Percentiles rank a stretch among this genome's conserved stretches.
Conservation (phyloP, 2,797 vertebrate species). For the Orestias chungarensis region DNA sequence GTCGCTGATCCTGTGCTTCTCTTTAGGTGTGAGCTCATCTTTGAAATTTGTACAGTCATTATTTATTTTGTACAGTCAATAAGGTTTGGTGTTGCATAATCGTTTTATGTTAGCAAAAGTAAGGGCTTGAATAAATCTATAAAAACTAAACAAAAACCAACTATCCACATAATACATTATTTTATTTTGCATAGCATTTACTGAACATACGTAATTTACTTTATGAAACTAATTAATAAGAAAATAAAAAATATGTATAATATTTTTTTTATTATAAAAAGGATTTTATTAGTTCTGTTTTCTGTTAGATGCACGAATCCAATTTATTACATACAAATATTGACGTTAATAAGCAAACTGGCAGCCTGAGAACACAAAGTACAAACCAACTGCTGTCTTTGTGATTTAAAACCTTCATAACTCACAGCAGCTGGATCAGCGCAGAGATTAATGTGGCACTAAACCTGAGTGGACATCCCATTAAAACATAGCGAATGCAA, state of each 20-base stretch:
- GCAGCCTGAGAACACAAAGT: neutral
- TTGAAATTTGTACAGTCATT: neutral
- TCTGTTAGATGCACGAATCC: neutral
- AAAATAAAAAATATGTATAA: neutral
- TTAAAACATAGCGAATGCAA: neutral
- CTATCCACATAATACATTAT: neutral
- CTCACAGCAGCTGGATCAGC: neutral
- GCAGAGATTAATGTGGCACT: neutral
- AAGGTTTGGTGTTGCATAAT: neutral
- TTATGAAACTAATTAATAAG: neutral
- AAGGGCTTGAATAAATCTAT: neutral
- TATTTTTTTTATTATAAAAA: neutral
- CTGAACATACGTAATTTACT: neutral
- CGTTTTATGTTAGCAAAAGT: neutral
- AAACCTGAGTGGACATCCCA: neutral
- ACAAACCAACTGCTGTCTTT: neutral
- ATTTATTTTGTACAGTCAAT: neutral
- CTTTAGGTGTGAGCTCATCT: too few relatives aligned
- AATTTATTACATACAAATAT: neutral
- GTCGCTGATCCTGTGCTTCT: too few relatives aligned
- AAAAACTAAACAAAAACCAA: neutral
- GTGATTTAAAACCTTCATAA: slow-evolving; percentile 5
- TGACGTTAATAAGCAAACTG: neutral
- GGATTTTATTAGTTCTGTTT: neutral
- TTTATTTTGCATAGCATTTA: neutral